These are phyloP conservation scores for Heteromormyrus szaboi DNA, from an alignment of 2,797 vertebrate species.

Conservation along the genomic window DNA sequence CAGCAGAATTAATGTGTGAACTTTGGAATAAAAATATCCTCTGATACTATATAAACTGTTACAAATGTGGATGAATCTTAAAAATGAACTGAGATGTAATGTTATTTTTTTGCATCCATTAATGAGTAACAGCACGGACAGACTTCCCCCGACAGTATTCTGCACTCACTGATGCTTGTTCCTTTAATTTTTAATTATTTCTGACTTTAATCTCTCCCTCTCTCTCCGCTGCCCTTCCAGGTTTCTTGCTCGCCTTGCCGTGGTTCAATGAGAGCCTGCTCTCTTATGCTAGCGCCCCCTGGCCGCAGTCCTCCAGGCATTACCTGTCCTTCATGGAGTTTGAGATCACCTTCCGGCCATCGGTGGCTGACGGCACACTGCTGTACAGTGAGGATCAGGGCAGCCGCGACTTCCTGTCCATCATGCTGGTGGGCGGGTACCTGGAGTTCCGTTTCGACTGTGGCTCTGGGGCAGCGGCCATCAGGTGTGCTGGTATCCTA, in stretches of 20 bases:
- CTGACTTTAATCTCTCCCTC: not conserved
- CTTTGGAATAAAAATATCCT: not conserved
- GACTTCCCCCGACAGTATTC: not conserved
- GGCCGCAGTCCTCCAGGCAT: conserved; percentile 79
- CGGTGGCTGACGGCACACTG: conserved; percentile 68
- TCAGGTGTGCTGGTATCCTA: conserved; percentile 64
- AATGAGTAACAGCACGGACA: not conserved
- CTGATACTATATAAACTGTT: not conserved
- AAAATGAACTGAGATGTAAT: not conserved
- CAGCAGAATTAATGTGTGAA: not conserved
- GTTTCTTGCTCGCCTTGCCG: conserved; percentile 76
- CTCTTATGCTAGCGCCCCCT: conserved; percentile 75
- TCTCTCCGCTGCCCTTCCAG: conserved; percentile 49
- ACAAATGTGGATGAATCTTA: not conserved
- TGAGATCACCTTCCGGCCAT: conserved; percentile 79
- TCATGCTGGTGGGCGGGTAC: conserved; percentile 70
- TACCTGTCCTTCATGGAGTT: conserved; percentile 95
- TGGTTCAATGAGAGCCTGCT: conserved; percentile 79
- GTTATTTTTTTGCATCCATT: not conserved
- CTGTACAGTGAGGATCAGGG: conserved; percentile 81
- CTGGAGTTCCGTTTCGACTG: conserved; percentile 95
- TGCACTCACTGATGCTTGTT: not conserved
- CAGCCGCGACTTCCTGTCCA: conserved; percentile 84
- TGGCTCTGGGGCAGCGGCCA: conserved; percentile 79
- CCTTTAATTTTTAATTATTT: not conserved